Conservation (phyloP, 2,797 vertebrate species). For the Platalea minor region DNA sequence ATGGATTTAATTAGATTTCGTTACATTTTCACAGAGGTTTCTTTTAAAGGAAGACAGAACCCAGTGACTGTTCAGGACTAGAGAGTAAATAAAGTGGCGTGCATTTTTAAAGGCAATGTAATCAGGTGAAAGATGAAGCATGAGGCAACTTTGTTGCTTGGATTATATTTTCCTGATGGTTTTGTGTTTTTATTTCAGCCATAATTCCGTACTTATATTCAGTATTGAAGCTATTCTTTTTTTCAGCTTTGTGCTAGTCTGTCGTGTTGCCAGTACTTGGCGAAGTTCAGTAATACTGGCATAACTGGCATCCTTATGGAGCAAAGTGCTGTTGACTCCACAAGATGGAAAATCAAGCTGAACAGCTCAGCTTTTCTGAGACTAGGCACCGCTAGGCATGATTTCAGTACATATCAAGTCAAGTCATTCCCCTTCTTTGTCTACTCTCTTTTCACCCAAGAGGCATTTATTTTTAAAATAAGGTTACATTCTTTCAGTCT, state of each 20-base stretch:
- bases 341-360: not conserved
- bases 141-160: not conserved
- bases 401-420: not conserved
- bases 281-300: not conserved
- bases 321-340: not conserved
- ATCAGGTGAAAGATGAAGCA: not conserved
- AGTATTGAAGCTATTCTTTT: not conserved
- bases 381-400: not conserved
- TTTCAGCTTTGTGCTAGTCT: not conserved
- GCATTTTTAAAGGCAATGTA: not conserved
- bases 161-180: not conserved
- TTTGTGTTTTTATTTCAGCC: not conserved
- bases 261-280: not conserved
- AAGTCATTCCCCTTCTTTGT: not conserved
- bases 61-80: not conserved
- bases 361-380: not conserved
- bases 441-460: not conserved
- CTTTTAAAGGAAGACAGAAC: not conserved
- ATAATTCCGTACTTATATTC: not conserved
- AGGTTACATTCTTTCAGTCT: slow-evolving; percentile 49
- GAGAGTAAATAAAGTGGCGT: not conserved
- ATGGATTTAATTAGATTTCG: not conserved
- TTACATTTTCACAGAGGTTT: not conserved
- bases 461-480: slow-evolving; percentile 52
- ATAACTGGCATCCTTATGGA: not conserved